These are phyloP conservation scores for Clepsis dumicolana DNA, from an alignment of 2,888 invertebrate species.

Conservation along the genomic window DNA sequence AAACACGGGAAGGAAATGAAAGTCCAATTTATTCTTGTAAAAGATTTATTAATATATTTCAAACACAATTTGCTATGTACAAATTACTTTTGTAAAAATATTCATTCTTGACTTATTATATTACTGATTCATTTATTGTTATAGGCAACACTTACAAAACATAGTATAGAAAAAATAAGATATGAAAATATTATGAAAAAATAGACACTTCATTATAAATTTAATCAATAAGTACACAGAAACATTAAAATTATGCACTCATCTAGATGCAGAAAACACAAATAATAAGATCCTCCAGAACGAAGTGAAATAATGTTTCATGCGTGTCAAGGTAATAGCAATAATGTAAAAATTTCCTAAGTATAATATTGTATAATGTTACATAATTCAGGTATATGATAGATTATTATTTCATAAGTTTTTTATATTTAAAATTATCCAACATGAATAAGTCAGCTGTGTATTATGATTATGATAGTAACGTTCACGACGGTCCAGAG, in stretches of 20 bases:
- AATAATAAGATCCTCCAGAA: conserved; percentile 45
- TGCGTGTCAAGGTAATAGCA: conserved; percentile 10
- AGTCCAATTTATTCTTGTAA: conserved; percentile 66
- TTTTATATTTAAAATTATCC: conserved; percentile 34
- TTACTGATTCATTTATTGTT: conserved; percentile 82
- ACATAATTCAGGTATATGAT: conserved; percentile 54
- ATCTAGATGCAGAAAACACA: conserved; percentile 45
- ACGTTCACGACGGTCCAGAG: conserved; percentile 31
- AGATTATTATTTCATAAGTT: conserved; percentile 47
- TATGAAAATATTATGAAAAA: conserved; percentile 77
- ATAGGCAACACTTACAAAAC: conserved; percentile 81
- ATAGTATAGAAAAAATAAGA: conserved; percentile 71
- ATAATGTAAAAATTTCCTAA: conserved; percentile 14
- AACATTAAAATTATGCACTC: conserved; percentile 61
- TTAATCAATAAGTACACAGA: conserved; percentile 79
- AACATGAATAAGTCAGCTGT: conserved; percentile 25
- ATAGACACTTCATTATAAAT: conserved; percentile 75
- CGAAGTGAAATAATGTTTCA: conserved; percentile 54
- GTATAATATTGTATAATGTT: conserved; percentile 12
- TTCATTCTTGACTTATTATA: conserved; percentile 83
- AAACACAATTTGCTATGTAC: conserved; percentile 85
- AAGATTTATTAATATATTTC: conserved; percentile 84
- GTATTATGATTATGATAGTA: conserved; percentile 16
- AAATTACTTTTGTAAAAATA: conserved; percentile 86
- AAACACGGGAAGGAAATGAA: too few species aligned